phyloP scores from a whole-genome alignment of 2,797 vertebrate genomes.

The Bovichtus variegatus region DNA sequence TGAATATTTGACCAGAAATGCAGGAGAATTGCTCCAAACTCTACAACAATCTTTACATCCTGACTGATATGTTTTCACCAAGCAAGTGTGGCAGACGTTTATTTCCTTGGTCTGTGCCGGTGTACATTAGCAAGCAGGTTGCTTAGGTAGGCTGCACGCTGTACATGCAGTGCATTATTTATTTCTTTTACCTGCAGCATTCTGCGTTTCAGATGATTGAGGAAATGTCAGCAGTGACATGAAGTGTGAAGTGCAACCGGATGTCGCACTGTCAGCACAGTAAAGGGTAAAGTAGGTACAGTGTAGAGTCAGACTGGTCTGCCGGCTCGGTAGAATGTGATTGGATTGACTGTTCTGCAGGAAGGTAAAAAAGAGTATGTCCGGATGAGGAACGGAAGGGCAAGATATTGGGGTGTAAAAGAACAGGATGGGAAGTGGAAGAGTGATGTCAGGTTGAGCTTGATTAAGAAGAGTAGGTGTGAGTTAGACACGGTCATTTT shows the following conservation, averaged over 20 bases:
- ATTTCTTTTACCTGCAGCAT: background rate
- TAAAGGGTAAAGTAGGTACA: background rate
- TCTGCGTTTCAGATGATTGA: background rate
- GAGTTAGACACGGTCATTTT: background rate
- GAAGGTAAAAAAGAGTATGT: background rate
- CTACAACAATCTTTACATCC: background rate
- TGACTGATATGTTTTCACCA: background rate
- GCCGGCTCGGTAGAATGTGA: background rate
- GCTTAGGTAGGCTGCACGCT: background rate
- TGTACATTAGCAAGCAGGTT: background rate
- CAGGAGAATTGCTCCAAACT: background rate
- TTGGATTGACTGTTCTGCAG: background rate
- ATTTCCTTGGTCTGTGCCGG: background rate
- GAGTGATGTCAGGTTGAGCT: background rate
- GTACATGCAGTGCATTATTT: background rate
- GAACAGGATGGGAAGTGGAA: background rate
- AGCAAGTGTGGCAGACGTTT: background rate
- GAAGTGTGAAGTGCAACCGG: background rate
- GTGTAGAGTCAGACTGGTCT: background rate
- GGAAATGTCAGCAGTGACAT: background rate
- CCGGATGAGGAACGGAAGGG: background rate
- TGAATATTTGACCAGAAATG: background rate
- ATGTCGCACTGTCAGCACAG: background rate
- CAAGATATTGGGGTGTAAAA: background rate
- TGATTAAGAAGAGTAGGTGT: background rate